Evolutionary conservation across 92 coral and sea anemone species (phyloP).

Genomic region (Parazoanthus atlanticus): DNA sequence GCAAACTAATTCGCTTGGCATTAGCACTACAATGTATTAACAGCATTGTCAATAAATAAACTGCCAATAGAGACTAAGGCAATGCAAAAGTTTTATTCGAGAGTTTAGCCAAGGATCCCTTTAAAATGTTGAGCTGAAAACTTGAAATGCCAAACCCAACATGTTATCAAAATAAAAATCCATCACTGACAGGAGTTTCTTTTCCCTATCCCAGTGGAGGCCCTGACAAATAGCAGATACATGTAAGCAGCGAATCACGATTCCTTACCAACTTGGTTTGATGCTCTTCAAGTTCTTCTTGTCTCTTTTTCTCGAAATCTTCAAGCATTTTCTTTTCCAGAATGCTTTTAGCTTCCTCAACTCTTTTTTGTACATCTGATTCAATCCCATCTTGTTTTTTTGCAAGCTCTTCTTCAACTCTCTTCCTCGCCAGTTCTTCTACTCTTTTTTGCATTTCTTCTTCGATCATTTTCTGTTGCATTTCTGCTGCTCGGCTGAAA

Average conservation of each 20-base stretch:
- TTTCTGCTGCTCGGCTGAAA: conserved; percentile 95
- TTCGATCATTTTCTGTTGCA: conserved; percentile 90
- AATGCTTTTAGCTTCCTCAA: conserved; percentile 94
- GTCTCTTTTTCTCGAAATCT: conserved; percentile 93
- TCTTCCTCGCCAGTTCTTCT: conserved; percentile 95
- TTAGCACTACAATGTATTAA: too few species aligned
- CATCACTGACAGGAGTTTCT: not conserved
- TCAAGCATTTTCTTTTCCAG: conserved; percentile 98
- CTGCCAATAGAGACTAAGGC: too few species aligned
- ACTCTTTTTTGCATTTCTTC: conserved; percentile 95
- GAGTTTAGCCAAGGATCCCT: not conserved
- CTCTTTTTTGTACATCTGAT: conserved; percentile 87
- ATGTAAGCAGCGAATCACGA: not conserved
- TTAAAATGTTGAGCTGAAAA: not conserved
- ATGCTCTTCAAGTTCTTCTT: conserved; percentile 89
- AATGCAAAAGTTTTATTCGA: too few species aligned
- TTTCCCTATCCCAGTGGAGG: not conserved
- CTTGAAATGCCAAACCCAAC: not conserved
- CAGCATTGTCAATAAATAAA: too few species aligned
- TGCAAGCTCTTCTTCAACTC: conserved; percentile 98
- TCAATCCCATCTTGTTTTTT: conserved; percentile 98
- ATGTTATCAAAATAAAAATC: not conserved
- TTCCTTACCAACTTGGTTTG: conserved; percentile 83
- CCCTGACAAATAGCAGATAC: not conserved
- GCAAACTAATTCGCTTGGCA: too few species aligned